These are phyloP conservation scores for Pseudochirops cupreus DNA, from an alignment of 2,797 vertebrate species.

Conservation along the genomic window DNA sequence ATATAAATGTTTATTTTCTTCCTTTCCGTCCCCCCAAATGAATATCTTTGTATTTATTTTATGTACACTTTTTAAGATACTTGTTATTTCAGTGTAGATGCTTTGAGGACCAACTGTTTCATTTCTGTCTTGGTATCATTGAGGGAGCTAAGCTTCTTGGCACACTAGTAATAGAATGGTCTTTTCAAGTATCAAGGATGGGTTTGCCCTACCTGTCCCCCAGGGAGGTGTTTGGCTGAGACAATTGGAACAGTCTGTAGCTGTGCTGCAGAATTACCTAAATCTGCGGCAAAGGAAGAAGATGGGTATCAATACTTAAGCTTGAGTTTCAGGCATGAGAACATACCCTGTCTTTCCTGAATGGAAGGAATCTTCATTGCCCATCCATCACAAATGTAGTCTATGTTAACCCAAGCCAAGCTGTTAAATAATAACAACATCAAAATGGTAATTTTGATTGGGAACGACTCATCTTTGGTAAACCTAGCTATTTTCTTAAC, in stretches of 20 bases:
- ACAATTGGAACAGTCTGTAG: background rate
- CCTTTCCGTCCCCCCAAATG: background rate
- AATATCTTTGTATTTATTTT: background rate
- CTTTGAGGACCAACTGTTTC: background rate
- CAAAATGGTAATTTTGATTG: background rate
- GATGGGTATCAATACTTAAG: background rate
- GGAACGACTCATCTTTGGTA: background rate
- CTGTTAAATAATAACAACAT: slow-evolving; percentile 15
- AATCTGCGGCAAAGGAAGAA: background rate
- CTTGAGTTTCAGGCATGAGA: background rate
- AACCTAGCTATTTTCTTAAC: slow-evolving; percentile 6
- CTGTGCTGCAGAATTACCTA: background rate
- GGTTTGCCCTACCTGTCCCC: background rate
- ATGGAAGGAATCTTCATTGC: background rate
- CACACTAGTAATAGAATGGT: background rate
- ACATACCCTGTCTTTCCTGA: background rate
- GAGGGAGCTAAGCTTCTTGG: background rate
- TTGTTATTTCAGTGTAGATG: background rate
- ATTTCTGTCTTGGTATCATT: background rate
- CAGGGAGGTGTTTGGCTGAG: background rate
- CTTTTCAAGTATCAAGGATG: background rate
- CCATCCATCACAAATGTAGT: background rate
- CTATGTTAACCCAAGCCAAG: slow-evolving; percentile 1
- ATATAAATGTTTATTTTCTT: background rate
- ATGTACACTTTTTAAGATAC: background rate